phyloP scores from a whole-genome alignment of 2,113 vertebrate species.

The Vulpes ferrilata region DNA sequence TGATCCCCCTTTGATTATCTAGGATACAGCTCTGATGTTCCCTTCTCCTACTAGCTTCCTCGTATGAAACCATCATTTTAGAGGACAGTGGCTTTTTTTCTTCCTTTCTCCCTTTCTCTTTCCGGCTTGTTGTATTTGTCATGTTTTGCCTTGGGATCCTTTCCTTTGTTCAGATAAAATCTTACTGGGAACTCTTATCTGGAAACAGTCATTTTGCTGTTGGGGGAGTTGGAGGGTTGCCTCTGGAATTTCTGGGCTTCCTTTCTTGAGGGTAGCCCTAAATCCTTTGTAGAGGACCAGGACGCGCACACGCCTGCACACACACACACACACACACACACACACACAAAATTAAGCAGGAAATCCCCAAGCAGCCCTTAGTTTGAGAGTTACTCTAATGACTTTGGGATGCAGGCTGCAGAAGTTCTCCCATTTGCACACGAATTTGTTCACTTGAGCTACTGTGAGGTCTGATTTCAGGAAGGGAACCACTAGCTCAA shows the following conservation, averaged over 20 bases:
- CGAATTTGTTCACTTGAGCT: background rate
- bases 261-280: background rate
- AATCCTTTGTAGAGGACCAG: background rate
- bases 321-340: no score
- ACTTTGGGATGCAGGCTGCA: background rate
- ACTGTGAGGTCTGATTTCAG: background rate
- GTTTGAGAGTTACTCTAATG: constrained; percentile 35
- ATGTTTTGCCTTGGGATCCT: background rate
- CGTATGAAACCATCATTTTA: constrained; percentile 4
- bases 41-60: background rate
- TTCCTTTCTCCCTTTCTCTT: background rate
- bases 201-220: background rate
- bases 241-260: background rate
- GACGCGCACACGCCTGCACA: no score
- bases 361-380: background rate
- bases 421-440: background rate
- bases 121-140: background rate
- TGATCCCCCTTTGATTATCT: background rate
- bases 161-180: constrained; percentile 41
- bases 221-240: background rate
- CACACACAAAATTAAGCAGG: background rate
- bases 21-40: background rate
- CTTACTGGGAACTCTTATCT: background rate
- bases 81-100: background rate
- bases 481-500: background rate